Evolutionary conservation across 2,888 invertebrate genomes (phyloP), one percentile per base, ranked within the genome.

Genomic region (Biston betularia): DNA sequence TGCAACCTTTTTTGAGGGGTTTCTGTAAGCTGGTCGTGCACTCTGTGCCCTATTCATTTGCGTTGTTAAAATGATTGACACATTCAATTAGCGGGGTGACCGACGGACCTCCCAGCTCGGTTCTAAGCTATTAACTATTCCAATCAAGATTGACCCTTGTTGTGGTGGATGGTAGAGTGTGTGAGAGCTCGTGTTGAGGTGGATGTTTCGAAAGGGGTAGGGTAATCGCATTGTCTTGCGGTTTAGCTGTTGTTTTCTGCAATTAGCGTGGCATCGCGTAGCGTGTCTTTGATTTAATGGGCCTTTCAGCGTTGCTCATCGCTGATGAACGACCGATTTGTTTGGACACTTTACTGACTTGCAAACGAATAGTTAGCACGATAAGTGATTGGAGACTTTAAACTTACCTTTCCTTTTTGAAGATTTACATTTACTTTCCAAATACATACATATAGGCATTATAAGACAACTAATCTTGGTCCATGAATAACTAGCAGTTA

Each of bases 41-140:
- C 81, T 84, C 85, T 88, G 86, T 88, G 87, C 89, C 86, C 90
- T 89, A 92, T 93, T 94, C 90, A 93, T 94, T 94, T 94, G 92
- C 93, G 94, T 96, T 95, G 96, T 96, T 96, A 96, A 95, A 94
- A 94, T 96, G 96, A 96, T 96, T 96, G 96, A 96, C 96, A 96
- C 94, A 95, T 96, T 96, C 96, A 96, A 96, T 96, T 96, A 96
- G 96, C 90, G 88, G 92, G 93, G 94, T 94, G 95, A 95, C 94
- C 94, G 94, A 85, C 88, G 89, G 93, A 94, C 93, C 94, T 94
- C 94, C 94, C 94, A 93, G 86, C 91, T 86, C 78, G 87, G 88
- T 86, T 87, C 88, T 85, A 84, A 85, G 85, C 86, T 83, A 87
- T 86, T 86, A 85, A 83, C 74, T 34, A 56, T 66, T 70, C 90